A percentile compares a stretch with the other conserved stretches of the same genome.
Conservation (phyloP, 2,113 vertebrate genomes). For the Silurus meridionalis region DNA sequence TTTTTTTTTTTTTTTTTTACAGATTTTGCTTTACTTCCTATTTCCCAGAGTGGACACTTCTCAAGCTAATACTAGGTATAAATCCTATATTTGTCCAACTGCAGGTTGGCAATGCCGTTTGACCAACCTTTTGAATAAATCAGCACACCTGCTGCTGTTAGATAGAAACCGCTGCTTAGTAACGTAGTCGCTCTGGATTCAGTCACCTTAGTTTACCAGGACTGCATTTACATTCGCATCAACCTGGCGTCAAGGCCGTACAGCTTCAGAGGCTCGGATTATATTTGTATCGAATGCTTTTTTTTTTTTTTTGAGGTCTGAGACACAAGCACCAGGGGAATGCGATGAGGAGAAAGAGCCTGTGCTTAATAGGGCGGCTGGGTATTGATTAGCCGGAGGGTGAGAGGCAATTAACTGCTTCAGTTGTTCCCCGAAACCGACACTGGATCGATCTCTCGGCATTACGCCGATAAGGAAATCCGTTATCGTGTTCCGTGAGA, state of each 20-base stretch:
- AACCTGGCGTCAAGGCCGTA: too few species aligned
- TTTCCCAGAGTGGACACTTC: too few species aligned
- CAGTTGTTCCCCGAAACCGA: not conserved
- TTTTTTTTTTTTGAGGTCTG: not conserved
- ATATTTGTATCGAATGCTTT: not conserved
- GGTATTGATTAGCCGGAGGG: conserved; percentile 13
- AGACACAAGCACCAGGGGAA: not conserved
- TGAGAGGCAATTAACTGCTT: conserved; percentile 9
- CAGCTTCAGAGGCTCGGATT: not conserved
- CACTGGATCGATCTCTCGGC: not conserved
- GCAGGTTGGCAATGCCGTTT: not conserved
- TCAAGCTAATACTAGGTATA: too few species aligned
- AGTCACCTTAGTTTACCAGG: not conserved
- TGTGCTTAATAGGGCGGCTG: not conserved
- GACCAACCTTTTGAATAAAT: too few species aligned
- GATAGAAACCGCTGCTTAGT: too few species aligned
- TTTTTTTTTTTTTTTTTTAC: too few species aligned
- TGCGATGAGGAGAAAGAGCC: not conserved
- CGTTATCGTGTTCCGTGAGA: not conserved
- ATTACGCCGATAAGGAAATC: not conserved
- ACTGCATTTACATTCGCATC: not conserved
- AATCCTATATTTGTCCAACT: too few species aligned
- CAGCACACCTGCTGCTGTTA: too few species aligned
- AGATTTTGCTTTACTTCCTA: too few species aligned
- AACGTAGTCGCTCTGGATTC: not conserved